Evolutionary conservation across 2,888 invertebrate genomes (phyloP), one percentile per base, ranked within the genome.

Genomic region (Phragmatobia fuliginosa): DNA sequence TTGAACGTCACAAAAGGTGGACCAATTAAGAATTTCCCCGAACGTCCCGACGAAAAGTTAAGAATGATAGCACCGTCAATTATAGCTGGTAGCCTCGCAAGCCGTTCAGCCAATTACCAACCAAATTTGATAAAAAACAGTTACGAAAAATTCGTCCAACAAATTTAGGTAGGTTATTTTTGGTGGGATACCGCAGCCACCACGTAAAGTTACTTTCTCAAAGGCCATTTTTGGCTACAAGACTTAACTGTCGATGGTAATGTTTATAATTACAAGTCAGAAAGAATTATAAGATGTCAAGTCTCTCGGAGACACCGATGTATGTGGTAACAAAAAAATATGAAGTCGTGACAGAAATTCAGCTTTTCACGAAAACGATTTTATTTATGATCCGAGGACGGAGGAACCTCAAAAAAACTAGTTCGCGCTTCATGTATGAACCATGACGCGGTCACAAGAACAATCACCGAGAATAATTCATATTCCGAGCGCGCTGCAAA

Each of bases 361-460:
- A 87, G 86, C 86, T 89, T 90, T 90, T 91, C 87, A 85, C 87
- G 86, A 90, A 91, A 89, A 87, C 83, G 76, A 86, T 86, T 88
- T 90, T 89, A 90, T 91, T 91, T 91, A 91, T 88, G 90, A 89
- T 76, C 83, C 75, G 85, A 86, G 86, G 86, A 86, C 85, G 84
- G 85, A 83, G 84, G 84, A 83, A 85, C 86, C 83, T 89, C 87
- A 86, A 90, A 91, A 94, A 94, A 94, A 93, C 92, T 94, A 94
- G 93, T 91, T 92, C 91, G 89, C 91, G 91, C 93, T 95, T 95
- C 94, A 95, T 94, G 95, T 95, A 94, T 95, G 95, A 95, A 94
- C 93, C 94, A 94, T 94, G 94, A 92, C 91, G 91, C 87, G 90
- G 90, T 85, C 88, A 90, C 92, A 94, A 92, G 93, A 93, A 94